Evolutionary conservation across 2,797 vertebrate species (phyloP).

Genomic region (Monodelphis domestica): DNA sequence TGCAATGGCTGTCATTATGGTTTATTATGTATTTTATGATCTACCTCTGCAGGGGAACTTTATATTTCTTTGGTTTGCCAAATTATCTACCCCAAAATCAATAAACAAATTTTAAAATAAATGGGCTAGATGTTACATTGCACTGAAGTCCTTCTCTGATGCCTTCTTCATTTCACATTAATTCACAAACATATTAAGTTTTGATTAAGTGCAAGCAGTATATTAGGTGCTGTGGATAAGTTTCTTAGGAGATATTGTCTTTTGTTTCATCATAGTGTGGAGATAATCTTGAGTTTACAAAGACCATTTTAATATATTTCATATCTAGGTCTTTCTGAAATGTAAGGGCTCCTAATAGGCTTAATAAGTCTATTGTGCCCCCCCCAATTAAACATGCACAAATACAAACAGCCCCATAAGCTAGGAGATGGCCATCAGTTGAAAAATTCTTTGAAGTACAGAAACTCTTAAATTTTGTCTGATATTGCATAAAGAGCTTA

Average conservation of each 20-base stretch:
- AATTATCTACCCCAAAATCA: background rate
- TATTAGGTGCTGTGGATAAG: background rate
- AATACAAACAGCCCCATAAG: background rate
- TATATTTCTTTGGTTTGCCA: background rate
- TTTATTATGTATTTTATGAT: background rate
- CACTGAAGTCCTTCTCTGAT: background rate
- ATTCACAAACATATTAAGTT: background rate
- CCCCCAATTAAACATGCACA: too few relatives aligned
- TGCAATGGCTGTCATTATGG: background rate
- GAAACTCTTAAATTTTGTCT: background rate
- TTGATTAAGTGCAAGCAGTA: background rate
- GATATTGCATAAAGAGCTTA: background rate
- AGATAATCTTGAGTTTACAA: background rate
- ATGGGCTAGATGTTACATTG: background rate
- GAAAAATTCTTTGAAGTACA: background rate
- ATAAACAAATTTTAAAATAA: slow-evolving; percentile 11
- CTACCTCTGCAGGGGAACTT: background rate
- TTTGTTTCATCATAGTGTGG: background rate
- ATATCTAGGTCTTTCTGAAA: background rate
- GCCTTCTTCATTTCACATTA: background rate
- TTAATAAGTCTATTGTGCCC: background rate
- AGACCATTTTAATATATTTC: background rate
- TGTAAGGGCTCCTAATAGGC: background rate
- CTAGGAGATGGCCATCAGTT: background rate
- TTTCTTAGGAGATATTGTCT: background rate